Percentiles rank a stretch among this genome's conserved stretches.
Evolutionary conservation across 2,888 invertebrate species (phyloP).

Genomic region (Rotaria sp.): DNA sequence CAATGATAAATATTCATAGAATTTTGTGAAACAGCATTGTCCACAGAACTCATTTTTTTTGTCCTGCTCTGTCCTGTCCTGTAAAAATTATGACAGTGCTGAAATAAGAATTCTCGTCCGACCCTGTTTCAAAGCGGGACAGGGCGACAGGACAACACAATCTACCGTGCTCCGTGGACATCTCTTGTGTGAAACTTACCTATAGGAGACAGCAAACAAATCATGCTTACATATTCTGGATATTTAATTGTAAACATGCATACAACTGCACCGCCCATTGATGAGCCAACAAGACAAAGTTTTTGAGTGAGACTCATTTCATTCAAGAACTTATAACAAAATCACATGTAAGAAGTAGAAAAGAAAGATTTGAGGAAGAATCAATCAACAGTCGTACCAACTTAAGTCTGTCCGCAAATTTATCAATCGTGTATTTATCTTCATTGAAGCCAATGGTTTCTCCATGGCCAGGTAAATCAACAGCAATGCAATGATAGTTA

Average conservation of each 20-base stretch:
- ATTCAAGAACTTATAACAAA: background rate
- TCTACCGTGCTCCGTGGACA: too few species aligned
- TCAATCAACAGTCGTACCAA: background rate
- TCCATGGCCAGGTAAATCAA: background rate
- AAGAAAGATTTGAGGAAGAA: background rate
- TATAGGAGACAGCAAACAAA: background rate
- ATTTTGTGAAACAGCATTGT: too few species aligned
- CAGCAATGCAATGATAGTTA: background rate
- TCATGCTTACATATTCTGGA: background rate
- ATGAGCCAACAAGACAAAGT: background rate
- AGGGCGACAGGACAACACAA: too few species aligned
- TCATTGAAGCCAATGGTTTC: background rate
- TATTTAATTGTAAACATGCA: background rate
- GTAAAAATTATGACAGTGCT: too few species aligned
- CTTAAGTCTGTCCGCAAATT: background rate
- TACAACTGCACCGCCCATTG: background rate
- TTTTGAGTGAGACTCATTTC: background rate
- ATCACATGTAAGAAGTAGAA: background rate
- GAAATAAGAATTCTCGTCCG: too few species aligned
- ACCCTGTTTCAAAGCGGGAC: too few species aligned
- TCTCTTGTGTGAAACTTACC: background rate
- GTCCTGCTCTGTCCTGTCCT: too few species aligned
- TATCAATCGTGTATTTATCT: background rate
- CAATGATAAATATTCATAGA: background rate
- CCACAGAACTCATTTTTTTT: too few species aligned